Conservation (phyloP, 2,113 vertebrate species). For the Dicentrarchus labrax region DNA sequence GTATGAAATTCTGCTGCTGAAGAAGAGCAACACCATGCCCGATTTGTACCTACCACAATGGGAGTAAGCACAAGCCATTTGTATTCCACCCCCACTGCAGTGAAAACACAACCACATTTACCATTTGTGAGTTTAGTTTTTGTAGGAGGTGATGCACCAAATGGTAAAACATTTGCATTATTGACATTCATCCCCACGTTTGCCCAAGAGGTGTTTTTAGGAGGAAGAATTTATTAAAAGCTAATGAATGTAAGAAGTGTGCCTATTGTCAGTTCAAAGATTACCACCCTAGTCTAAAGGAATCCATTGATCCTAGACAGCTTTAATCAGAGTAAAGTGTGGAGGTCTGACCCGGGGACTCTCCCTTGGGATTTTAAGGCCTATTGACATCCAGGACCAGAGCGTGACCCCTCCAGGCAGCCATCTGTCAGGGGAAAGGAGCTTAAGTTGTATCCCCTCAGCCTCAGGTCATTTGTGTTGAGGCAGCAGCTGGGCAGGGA, state of each 20-base stretch:
- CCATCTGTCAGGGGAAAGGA: slow-evolving; percentile 80
- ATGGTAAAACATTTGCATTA: slow-evolving; percentile 34
- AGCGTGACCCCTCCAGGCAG: slow-evolving; percentile 75
- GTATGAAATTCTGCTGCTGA: slow-evolving; percentile 84
- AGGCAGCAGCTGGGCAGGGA: slow-evolving; percentile 72
- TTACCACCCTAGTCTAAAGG: slow-evolving; percentile 53
- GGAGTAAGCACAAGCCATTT: slow-evolving; percentile 75
- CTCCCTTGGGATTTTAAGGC: slow-evolving; percentile 55
- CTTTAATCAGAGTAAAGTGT: slow-evolving; percentile 73
- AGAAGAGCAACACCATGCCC: slow-evolving; percentile 52
- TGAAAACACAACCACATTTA: slow-evolving; percentile 24
- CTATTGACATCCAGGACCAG: slow-evolving; percentile 67
- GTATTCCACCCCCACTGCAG: background rate
- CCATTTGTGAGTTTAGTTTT: slow-evolving; percentile 41
- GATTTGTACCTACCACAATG: slow-evolving; percentile 73
- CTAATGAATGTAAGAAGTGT: slow-evolving; percentile 43
- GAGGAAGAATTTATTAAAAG: background rate
- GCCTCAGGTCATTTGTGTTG: slow-evolving; percentile 58
- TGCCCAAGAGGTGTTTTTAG: background rate
- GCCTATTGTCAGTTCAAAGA: slow-evolving; percentile 53
- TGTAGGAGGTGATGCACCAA: slow-evolving; percentile 38
- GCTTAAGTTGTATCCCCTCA: slow-evolving; percentile 56
- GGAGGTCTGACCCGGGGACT: slow-evolving; percentile 45
- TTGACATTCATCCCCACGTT: background rate
- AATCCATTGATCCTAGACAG: slow-evolving; percentile 59